Percentiles rank a stretch among this genome's conserved stretches.
phyloP scores from a whole-genome alignment of 2,113 vertebrate species.

The Scomber scombrus region DNA sequence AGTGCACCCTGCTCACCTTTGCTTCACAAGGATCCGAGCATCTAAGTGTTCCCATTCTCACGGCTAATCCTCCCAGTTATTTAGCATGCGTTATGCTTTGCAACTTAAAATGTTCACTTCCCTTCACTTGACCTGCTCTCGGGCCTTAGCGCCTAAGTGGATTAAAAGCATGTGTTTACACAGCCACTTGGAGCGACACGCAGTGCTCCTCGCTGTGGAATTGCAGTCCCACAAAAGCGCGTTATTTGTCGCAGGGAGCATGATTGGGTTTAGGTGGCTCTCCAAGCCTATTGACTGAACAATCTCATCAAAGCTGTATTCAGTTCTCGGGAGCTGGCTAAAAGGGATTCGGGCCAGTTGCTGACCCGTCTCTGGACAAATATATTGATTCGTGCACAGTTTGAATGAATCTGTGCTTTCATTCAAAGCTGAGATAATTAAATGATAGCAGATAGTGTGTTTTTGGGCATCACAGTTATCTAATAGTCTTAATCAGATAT shows the following conservation, averaged over 20 bases:
- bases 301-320: slow-evolving; percentile 65
- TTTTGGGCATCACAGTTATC: slow-evolving; percentile 10
- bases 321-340: slow-evolving; percentile 40
- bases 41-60: neutral
- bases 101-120: slow-evolving; percentile 26
- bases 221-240: slow-evolving; percentile 34
- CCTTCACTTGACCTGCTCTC: slow-evolving; percentile 63
- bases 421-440: neutral
- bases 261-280: slow-evolving; percentile 59
- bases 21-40: neutral
- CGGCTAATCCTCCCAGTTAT: neutral
- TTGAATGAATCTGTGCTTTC: slow-evolving; percentile 1
- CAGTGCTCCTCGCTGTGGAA: neutral
- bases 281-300: slow-evolving; percentile 58
- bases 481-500: slow-evolving; percentile 7
- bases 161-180: slow-evolving; percentile 71
- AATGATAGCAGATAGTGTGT: slow-evolving; percentile 26
- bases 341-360: slow-evolving; percentile 1
- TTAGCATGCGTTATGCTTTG: neutral
- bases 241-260: slow-evolving; percentile 43
- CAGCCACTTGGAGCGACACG: slow-evolving; percentile 47
- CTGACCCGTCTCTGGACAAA: slow-evolving; percentile 1
- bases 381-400: neutral
- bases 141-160: slow-evolving; percentile 43
- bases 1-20: neutral